Base-by-base conservation (phyloP, 2,113 vertebrate genomes). In the Triplophysa dalaica region DNA sequence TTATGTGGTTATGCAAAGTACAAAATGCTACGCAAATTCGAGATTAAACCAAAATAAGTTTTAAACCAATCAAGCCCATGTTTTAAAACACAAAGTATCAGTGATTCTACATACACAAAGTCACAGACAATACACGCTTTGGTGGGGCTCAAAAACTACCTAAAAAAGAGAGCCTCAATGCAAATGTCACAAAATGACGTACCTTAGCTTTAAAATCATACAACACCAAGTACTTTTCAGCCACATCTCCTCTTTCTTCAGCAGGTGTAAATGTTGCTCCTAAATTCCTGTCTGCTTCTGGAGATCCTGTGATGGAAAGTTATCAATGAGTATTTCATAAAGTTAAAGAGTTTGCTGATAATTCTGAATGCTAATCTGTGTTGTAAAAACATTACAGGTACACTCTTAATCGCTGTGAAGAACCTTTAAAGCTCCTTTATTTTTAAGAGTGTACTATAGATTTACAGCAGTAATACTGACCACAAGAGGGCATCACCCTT, bases 191-290 rank as follows among this genome's bases (percentile, higher is more conserved):
- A 22, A 38, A 24, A 58, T 22, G 26, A 54, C 85, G 63, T 43
- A 91, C 91, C 91, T 83, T 86, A 78, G 89, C 87, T 64, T 2
- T 13, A 54, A 85, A 92, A 13, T 81, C 67, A 84, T 88, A 92
- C 62, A 85, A 43, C 16, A 72, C 91, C 26, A 81, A 43, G 72
- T 87, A 92, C 43, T 2, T 80, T 65, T 83, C 85, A 29, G 83
- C 77, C 17, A 67, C 26, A 65, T 66, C 6, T 24, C 21, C 12
- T 1, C 14, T 29, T 24, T 80, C 60, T 54, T 56, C 14, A 60
- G 33, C 41, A 60, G 58, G 48, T 17, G 89, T 8, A 8, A 76
- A 67, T 13, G 81, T 82, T 45, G 17, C 83, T 19, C 73, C 81
- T 56, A 56, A 76, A 12, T 2, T 21, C 56, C 81, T 81, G 11